Evolutionary conservation across 2,888 invertebrate species (phyloP).

Genomic region (Schizotus pectinicornis): DNA sequence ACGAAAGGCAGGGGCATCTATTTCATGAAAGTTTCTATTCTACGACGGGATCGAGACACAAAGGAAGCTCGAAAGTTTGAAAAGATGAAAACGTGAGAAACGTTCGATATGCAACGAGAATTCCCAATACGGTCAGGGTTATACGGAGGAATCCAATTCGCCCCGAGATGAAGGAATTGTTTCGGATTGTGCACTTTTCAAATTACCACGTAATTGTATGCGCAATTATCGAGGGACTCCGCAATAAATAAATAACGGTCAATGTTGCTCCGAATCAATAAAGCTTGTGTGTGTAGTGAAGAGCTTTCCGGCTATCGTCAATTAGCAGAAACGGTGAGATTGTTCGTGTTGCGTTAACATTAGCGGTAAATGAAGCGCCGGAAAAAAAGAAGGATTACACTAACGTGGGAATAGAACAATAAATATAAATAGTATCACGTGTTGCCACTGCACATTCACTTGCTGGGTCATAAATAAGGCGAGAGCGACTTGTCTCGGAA

Average conservation of each 20-base stretch:
- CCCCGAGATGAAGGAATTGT: not conserved
- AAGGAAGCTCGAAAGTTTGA: slow-evolving; percentile 45
- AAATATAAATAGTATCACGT: slow-evolving; percentile 36
- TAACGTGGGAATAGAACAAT: slow-evolving; percentile 34
- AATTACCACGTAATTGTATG: not conserved
- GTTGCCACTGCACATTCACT: slow-evolving; percentile 37
- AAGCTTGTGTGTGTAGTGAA: too few relatives aligned
- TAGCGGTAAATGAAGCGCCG: slow-evolving; percentile 18
- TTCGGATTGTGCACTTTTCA: not conserved
- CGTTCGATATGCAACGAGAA: slow-evolving; percentile 44
- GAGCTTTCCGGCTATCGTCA: not conserved
- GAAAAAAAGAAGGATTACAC: slow-evolving; percentile 25
- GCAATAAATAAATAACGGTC: not conserved
- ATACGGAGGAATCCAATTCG: not conserved
- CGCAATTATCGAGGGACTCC: not conserved
- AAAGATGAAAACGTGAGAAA: slow-evolving; percentile 51
- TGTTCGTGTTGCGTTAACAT: slow-evolving; percentile 18
- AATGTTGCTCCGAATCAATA: not conserved
- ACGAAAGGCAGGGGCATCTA: slow-evolving; percentile 14
- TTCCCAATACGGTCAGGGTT: slow-evolving; percentile 39
- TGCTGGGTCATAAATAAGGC: slow-evolving; percentile 31
- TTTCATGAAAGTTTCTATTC: slow-evolving; percentile 29
- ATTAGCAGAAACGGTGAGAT: slow-evolving; percentile 12
- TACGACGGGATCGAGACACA: slow-evolving; percentile 33
- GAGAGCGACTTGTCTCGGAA: slow-evolving; percentile 34